Evolutionary conservation across 37 sponge, comb jelly and placozoan genomes (phyloP).

Genomic region (Spongilla lacustris): DNA sequence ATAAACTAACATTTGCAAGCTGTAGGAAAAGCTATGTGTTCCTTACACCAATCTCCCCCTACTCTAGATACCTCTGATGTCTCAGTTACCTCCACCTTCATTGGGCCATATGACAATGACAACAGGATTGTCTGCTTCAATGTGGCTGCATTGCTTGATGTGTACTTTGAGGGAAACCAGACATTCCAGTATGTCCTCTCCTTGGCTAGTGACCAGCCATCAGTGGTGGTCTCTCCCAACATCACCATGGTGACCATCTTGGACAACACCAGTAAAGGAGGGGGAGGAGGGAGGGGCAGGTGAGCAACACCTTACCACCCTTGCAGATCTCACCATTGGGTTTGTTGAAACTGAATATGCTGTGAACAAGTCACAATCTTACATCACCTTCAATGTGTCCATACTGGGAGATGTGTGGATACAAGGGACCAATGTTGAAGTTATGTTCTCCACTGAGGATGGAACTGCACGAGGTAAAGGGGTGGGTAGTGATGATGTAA

Average conservation of each 20-base stretch:
- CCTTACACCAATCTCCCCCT: not conserved
- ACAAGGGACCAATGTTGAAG: not conserved
- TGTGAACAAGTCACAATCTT: not conserved
- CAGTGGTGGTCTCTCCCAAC: not conserved
- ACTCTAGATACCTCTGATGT: not conserved
- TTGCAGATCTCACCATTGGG: not conserved
- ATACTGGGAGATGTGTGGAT: not conserved
- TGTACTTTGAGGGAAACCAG: not conserved
- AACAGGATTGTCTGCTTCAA: not conserved
- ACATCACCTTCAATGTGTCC: not conserved
- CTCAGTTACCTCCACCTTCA: not conserved
- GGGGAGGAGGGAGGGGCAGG: not conserved
- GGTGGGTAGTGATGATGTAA: not conserved
- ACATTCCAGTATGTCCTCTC: not conserved
- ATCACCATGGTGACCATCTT: not conserved
- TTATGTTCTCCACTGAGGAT: not conserved
- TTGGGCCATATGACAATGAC: not conserved
- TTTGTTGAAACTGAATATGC: not conserved
- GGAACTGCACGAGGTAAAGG: not conserved
- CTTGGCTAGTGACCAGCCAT: not conserved
- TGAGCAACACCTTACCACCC: not conserved
- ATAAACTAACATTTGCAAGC: too few relatives aligned
- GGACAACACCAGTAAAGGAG: not conserved
- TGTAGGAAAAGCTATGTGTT: too few relatives aligned
- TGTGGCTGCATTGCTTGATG: not conserved